Percentiles rank a stretch among this genome's conserved stretches.
phyloP scores from a whole-genome alignment of 2,113 vertebrate species.

The Rissa tridactyla region DNA sequence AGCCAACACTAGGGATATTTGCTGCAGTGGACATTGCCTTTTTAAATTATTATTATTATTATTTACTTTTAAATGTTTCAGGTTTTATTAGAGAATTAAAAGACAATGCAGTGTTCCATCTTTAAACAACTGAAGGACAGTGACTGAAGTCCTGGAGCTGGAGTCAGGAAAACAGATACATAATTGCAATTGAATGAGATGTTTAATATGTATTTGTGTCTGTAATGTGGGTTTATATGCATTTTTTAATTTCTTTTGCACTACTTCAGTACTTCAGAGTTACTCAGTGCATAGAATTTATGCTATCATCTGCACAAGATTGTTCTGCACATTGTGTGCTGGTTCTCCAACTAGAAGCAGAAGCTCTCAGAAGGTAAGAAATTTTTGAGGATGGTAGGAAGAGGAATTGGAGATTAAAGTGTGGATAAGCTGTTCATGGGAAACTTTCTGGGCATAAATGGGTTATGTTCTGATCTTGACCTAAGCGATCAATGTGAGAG shows the following conservation, averaged over 20 bases:
- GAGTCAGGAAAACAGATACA: not conserved
- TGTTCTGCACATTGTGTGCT: fast-evolving
- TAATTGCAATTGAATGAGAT: not conserved
- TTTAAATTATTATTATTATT: not conserved
- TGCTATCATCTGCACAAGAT: not conserved
- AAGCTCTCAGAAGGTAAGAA: not conserved
- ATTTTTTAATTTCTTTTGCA: not conserved
- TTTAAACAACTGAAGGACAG: not conserved
- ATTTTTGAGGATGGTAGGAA: not conserved
- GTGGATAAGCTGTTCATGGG: not conserved
- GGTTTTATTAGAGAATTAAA: not conserved
- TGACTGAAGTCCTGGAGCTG: not conserved
- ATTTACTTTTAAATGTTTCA: not conserved
- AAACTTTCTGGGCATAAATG: not conserved
- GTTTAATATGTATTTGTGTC: not conserved
- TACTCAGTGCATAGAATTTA: not conserved
- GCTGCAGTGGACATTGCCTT: not conserved
- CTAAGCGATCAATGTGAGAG: not conserved
- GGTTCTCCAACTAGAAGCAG: not conserved
- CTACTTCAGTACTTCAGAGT: not conserved
- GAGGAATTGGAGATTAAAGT: not conserved
- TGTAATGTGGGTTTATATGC: not conserved
- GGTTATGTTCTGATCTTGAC: not conserved
- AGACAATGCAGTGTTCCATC: not conserved
- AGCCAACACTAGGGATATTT: not conserved